Percentiles rank a stretch among this genome's conserved stretches.
Evolutionary conservation across 2,113 vertebrate species (phyloP).

Genomic region (Martes martes): DNA sequence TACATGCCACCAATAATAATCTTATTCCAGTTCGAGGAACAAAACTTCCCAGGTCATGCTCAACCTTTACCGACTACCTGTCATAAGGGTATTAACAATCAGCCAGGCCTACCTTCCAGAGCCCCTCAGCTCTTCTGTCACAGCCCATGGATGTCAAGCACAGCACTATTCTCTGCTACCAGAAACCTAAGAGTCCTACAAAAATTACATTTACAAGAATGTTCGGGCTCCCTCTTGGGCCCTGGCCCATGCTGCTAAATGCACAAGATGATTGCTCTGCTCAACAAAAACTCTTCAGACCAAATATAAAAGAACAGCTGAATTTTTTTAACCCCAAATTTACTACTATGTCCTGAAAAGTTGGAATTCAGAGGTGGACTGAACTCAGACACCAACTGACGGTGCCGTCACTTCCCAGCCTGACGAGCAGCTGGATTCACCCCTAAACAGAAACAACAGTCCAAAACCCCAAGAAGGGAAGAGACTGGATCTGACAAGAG

Average conservation of each 20-base stretch:
- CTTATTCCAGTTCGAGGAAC: background rate
- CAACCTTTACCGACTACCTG: background rate
- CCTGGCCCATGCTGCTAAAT: background rate
- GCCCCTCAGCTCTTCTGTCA: background rate
- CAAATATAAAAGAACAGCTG: background rate
- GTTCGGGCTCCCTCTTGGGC: background rate
- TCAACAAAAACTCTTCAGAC: constrained; percentile 6
- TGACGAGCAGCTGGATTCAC: background rate
- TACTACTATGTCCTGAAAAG: background rate
- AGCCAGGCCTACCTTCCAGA: background rate
- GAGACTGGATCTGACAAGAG: background rate
- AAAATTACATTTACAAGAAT: background rate
- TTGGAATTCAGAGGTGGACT: background rate
- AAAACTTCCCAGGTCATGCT: background rate
- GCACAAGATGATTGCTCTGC: background rate
- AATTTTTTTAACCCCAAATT: background rate
- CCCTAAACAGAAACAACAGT: background rate
- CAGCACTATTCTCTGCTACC: background rate
- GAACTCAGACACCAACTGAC: background rate
- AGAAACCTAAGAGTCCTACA: background rate
- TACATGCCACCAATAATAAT: background rate
- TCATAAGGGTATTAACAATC: background rate
- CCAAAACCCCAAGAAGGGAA: background rate
- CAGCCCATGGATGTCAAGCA: background rate
- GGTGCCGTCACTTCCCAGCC: background rate